These are phyloP conservation scores for Spea bombifrons DNA, from an alignment of 2,113 vertebrate species.

Conservation along the genomic window DNA sequence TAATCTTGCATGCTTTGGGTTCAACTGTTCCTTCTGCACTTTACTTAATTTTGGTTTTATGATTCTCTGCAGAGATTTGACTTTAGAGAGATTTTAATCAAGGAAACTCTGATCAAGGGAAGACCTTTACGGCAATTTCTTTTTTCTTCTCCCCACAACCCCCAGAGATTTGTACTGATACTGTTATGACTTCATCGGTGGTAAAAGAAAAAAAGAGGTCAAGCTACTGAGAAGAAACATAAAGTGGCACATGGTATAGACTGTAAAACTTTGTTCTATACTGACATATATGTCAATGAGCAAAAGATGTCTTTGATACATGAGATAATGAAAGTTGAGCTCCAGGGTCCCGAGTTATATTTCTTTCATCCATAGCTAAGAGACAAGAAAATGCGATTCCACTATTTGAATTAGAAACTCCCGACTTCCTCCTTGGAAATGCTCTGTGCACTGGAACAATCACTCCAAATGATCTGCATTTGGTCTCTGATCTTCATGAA, in stretches of 20 bases:
- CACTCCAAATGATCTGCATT: not conserved
- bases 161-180: no score
- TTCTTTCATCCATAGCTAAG: not conserved
- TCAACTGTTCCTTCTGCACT: no score
- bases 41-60: no score
- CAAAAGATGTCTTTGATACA: conserved; percentile 3
- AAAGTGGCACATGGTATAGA: not conserved
- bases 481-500: conserved; percentile 18
- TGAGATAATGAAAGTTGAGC: not conserved
- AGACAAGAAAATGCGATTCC: conserved; percentile 11
- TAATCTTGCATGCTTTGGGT: no score
- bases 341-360: accelerated
- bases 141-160: no score
- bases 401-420: not conserved
- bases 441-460: not conserved
- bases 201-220: not conserved
- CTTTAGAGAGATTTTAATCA: not conserved
- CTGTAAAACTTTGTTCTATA: conserved; percentile 20
- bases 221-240: not conserved
- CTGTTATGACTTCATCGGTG: not conserved
- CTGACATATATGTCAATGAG: conserved; percentile 22
- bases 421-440: not conserved
- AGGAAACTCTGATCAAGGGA: not conserved
- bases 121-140: not conserved
- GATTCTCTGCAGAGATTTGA: not conserved